Conservation (phyloP, 1,140 invertebrate genomes). For the Hetaerina americana region DNA sequence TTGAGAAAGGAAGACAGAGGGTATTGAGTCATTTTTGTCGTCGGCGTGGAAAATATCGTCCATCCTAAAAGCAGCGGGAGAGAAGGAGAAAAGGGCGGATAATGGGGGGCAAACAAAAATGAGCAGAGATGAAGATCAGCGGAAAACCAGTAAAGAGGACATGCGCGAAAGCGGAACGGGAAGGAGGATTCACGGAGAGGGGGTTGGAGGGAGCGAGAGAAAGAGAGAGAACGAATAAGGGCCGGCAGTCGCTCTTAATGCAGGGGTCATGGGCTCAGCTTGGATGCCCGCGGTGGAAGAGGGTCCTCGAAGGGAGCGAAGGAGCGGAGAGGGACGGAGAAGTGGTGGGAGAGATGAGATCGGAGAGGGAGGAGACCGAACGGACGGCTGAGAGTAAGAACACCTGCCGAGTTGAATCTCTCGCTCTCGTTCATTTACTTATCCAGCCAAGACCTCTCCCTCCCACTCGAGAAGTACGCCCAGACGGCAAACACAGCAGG, state of each 20-base stretch:
- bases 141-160: neutral
- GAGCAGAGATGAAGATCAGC: neutral
- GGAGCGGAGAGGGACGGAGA: neutral
- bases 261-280: too few relatives aligned
- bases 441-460: neutral
- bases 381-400: neutral
- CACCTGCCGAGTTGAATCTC: neutral
- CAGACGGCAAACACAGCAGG: too few relatives aligned
- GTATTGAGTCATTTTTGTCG: too few relatives aligned
- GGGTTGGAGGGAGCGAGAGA: too few relatives aligned
- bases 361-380: neutral
- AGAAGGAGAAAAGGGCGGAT: neutral
- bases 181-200: neutral
- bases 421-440: neutral
- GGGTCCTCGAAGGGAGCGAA: too few relatives aligned
- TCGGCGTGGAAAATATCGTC: too few relatives aligned
- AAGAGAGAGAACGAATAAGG: too few relatives aligned
- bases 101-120: neutral
- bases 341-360: neutral
- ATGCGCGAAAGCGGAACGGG: neutral
- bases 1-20: neutral
- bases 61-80: neutral
- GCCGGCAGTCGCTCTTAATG: too few relatives aligned
- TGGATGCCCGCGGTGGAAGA: too few relatives aligned
- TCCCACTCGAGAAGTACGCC: neutral